A percentile compares a stretch with the other conserved stretches of the same genome.
Conservation (phyloP, 2,888 invertebrate genomes). For the Hypena proboscidalis region DNA sequence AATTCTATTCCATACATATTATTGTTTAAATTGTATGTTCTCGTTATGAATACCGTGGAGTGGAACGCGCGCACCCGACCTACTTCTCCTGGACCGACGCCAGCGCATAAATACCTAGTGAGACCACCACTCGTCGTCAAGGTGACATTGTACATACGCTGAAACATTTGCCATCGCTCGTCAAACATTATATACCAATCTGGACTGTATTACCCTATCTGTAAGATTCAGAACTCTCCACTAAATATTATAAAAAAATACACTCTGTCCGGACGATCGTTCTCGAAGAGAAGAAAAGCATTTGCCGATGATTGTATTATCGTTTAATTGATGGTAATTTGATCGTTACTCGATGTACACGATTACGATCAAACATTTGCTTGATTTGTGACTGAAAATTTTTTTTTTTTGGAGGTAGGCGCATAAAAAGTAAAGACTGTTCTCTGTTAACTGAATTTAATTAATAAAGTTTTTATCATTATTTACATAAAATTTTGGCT, state of each 20-base stretch:
- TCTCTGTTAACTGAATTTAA: too few relatives aligned
- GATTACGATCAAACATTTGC: neutral
- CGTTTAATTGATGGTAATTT: constrained; percentile 22
- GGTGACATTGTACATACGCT: constrained; percentile 64
- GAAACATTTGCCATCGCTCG: constrained; percentile 33
- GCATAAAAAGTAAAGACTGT: too few relatives aligned
- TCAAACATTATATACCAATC: constrained; percentile 23
- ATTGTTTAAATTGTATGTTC: constrained; percentile 45
- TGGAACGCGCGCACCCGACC: constrained; percentile 55
- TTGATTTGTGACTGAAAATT: too few relatives aligned
- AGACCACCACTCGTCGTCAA: constrained; percentile 59
- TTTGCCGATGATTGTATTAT: constrained; percentile 14
- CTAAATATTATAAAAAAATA: neutral
- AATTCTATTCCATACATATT: constrained; percentile 41
- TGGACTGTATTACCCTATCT: constrained; percentile 17
- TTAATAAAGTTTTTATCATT: too few relatives aligned
- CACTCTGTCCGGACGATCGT: constrained; percentile 6
- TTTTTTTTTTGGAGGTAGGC: too few relatives aligned
- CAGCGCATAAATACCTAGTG: constrained; percentile 68
- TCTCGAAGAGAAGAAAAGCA: constrained; percentile 20
- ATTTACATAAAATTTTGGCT: too few relatives aligned
- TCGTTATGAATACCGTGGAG: constrained; percentile 44
- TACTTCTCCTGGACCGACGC: constrained; percentile 69
- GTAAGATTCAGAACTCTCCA: constrained; percentile 24
- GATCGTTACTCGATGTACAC: constrained; percentile 14